These are phyloP conservation scores for Trichonephila clavata DNA, from an alignment of 1,140 invertebrate genomes.

Conservation along the genomic window DNA sequence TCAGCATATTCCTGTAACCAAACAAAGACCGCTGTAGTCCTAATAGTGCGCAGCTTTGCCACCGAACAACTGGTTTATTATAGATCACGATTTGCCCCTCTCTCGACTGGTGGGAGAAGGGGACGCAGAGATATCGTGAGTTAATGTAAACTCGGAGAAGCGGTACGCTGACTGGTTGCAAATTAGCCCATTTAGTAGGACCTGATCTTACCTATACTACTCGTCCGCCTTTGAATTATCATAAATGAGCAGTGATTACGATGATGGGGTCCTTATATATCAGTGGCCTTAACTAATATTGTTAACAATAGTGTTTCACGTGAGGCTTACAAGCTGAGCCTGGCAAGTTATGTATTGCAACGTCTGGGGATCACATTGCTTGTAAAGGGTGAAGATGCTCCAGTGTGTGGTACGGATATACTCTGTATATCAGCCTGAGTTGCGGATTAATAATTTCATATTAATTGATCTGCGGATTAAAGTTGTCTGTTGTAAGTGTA, in stretches of 20 bases:
- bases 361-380: not conserved
- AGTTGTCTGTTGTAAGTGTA: too few species aligned
- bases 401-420: not conserved
- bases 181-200: slow-evolving; percentile 34
- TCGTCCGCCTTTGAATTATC: slow-evolving; percentile 21
- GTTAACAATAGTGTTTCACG: not conserved
- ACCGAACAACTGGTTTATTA: not conserved
- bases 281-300: not conserved
- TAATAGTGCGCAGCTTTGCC: not conserved
- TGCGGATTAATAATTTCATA: too few species aligned
- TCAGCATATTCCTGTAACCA: too few species aligned
- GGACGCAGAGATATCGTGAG: not conserved
- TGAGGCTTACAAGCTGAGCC: not conserved
- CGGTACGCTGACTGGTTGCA: slow-evolving; percentile 9
- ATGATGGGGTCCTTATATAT: slow-evolving; percentile 12
- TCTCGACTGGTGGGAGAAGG: not conserved
- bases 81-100: not conserved
- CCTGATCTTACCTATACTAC: not conserved
- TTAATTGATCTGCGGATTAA: too few species aligned
- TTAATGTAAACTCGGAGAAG: not conserved
- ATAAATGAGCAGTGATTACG: slow-evolving; percentile 21
- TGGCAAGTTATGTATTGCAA: too few species aligned
- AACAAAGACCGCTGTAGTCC: not conserved
- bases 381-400: not conserved
- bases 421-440: too few species aligned